Evolutionary conservation across 2,888 invertebrate genomes (phyloP).

Genomic region (Arge pagana): DNA sequence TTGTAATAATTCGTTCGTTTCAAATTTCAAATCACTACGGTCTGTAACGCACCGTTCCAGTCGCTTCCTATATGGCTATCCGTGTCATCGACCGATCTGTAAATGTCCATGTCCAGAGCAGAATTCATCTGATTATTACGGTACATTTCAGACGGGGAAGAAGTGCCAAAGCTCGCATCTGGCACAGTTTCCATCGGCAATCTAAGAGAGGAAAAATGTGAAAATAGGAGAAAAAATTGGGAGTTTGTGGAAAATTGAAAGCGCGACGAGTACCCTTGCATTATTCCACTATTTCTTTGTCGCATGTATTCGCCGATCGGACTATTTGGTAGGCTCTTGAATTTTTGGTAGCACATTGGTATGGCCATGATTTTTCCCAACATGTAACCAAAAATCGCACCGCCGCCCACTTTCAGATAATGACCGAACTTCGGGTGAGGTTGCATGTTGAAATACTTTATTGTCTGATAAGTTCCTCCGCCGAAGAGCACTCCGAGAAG

Average conservation of each 20-base stretch:
- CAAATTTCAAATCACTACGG: background rate
- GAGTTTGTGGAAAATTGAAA: background rate
- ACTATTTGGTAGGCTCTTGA: constrained; percentile 7
- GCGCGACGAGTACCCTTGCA: background rate
- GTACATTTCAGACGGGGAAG: background rate
- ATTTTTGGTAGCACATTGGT: constrained; percentile 11
- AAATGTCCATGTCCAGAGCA: constrained; percentile 12
- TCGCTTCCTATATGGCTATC: constrained; percentile 12
- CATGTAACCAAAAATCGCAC: constrained; percentile 1
- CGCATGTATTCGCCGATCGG: constrained; percentile 5
- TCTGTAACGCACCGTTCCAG: constrained; percentile 2
- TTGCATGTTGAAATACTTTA: constrained; percentile 4
- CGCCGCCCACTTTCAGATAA: constrained; percentile 3
- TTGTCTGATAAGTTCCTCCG: constrained; percentile 4
- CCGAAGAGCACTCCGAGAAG: background rate
- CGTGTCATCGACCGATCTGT: constrained; percentile 5
- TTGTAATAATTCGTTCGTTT: background rate
- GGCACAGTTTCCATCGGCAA: background rate
- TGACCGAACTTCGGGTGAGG: background rate
- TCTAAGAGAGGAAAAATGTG: constrained; percentile 6
- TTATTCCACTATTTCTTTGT: background rate
- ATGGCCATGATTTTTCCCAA: background rate
- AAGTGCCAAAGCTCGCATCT: background rate
- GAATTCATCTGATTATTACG: constrained; percentile 7
- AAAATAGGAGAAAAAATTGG: background rate